Conservation (phyloP, 2,888 invertebrate species). For the Hartigia nigra region DNA sequence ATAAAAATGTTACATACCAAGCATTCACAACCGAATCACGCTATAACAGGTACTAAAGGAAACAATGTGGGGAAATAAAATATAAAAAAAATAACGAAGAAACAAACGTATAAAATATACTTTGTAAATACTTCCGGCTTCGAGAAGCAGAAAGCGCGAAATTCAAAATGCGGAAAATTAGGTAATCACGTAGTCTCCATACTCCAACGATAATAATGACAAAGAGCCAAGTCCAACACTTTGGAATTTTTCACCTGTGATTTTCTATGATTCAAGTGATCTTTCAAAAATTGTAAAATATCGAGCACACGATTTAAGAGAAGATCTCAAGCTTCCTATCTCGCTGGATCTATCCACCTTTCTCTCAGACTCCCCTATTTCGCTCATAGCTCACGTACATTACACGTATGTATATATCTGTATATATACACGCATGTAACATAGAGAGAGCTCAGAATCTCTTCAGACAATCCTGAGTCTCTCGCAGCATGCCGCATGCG, state of each 20-base stretch:
- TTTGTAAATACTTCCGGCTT: not conserved
- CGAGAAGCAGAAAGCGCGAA: conserved; percentile 57
- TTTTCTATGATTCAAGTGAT: not conserved
- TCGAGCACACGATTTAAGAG: too few relatives aligned
- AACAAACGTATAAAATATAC: too few relatives aligned
- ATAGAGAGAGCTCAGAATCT: not conserved
- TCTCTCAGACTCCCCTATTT: not conserved
- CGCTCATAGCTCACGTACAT: conserved; percentile 16
- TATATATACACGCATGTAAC: not conserved
- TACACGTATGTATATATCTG: not conserved
- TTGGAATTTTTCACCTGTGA: not conserved
- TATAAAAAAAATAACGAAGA: too few relatives aligned
- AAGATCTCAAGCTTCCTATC: conserved; percentile 16
- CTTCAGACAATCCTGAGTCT: not conserved
- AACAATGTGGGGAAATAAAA: too few relatives aligned
- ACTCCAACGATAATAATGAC: not conserved
- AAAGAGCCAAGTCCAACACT: not conserved
- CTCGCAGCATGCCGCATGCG: conserved; percentile 31
- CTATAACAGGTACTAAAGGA: not conserved
- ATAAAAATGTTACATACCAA: not conserved
- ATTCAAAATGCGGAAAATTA: conserved; percentile 51
- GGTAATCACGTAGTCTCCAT: conserved; percentile 26
- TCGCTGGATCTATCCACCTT: conserved; percentile 40
- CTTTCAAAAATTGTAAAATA: too few relatives aligned
- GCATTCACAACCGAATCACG: not conserved